Conservation (phyloP, 2,888 invertebrate genomes). For the Caenorhabditis doughertyi region DNA sequence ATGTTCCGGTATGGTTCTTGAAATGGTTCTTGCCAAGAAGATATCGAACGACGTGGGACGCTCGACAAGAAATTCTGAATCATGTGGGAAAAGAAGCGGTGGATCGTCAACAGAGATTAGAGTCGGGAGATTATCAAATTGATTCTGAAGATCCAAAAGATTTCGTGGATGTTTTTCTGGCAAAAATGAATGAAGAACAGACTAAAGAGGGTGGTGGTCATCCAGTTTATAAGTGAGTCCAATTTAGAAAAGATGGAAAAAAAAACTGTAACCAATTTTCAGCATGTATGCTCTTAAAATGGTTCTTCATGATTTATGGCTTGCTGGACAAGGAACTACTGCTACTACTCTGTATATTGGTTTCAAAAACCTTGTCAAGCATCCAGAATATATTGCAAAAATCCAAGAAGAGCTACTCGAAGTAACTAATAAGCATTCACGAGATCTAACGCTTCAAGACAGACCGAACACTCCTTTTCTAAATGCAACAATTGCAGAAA, state of each 20-base stretch:
- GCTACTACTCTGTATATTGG: slow-evolving; percentile 18
- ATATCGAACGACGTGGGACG: background rate
- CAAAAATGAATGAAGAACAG: slow-evolving; percentile 14
- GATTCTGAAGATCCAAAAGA: slow-evolving; percentile 23
- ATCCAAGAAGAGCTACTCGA: slow-evolving; percentile 10
- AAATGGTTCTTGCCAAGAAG: background rate
- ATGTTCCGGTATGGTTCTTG: slow-evolving; percentile 16
- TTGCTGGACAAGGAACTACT: slow-evolving; percentile 19
- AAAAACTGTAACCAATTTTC: too few species aligned
- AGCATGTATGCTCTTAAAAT: background rate
- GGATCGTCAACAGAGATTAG: background rate
- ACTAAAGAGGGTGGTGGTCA: background rate
- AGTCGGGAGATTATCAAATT: background rate
- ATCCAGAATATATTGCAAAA: background rate
- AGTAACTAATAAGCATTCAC: too few species aligned
- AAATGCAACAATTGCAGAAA: slow-evolving; percentile 23
- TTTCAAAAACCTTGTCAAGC: background rate
- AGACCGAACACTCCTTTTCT: too few species aligned
- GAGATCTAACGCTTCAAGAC: too few species aligned
- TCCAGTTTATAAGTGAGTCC: background rate
- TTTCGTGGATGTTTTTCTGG: slow-evolving; percentile 19
- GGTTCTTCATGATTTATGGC: slow-evolving; percentile 5
- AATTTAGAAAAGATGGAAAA: background rate
- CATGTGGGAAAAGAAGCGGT: slow-evolving; percentile 14
- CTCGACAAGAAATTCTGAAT: slow-evolving; percentile 7